Conservation (phyloP, 2,797 vertebrate species). For the Mormyrops attenuatus region DNA sequence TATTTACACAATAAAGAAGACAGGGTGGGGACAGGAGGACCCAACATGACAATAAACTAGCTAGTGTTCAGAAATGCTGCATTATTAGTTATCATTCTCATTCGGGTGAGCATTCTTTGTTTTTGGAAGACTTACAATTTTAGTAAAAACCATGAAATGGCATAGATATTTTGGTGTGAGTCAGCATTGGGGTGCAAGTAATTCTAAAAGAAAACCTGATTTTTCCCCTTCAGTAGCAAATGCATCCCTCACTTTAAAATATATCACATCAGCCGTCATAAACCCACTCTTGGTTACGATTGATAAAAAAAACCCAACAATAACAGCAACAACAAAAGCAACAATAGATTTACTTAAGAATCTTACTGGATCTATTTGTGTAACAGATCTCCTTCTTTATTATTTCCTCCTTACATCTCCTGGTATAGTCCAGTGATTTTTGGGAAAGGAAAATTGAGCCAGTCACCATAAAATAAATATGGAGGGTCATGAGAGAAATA, state of each 20-base stretch:
- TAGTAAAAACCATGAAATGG: neutral
- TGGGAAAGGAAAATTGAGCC: conserved; percentile 61
- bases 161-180: neutral
- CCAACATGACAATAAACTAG: conserved; percentile 39
- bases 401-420: neutral
- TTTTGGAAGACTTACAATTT: neutral
- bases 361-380: conserved; percentile 47
- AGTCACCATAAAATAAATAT: conserved; percentile 77
- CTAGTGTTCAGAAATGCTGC: conserved; percentile 40
- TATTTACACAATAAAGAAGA: conserved; percentile 41
- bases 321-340: conserved; percentile 30
- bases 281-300: conserved; percentile 40
- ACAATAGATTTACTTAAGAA: conserved; percentile 68
- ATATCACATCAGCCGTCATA: conserved; percentile 66
- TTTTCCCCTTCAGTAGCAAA: conserved; percentile 54
- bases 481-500: conserved; percentile 70
- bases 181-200: conserved; percentile 2
- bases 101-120: neutral
- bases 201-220: conserved; percentile 47
- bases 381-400: neutral
- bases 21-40: conserved; percentile 28
- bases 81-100: neutral
- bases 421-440: conserved; percentile 46
- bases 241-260: conserved; percentile 55
- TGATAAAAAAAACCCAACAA: conserved; percentile 2